Percentiles rank a stretch among this genome's conserved stretches.
Conservation (phyloP, 1,140 invertebrate species). For the Heliothis subflexa region DNA sequence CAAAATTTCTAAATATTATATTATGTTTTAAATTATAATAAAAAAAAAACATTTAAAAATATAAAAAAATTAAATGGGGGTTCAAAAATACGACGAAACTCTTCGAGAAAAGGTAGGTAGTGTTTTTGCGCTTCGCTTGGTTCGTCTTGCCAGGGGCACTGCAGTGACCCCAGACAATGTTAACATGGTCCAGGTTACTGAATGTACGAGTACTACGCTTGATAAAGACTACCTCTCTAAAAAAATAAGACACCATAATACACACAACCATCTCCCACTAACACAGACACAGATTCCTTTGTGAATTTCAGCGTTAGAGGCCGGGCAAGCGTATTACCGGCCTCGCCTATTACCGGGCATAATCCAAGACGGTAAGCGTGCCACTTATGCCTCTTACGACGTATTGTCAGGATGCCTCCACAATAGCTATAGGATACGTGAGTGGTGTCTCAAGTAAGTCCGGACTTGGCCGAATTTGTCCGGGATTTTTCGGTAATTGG, state of each 20-base stretch:
- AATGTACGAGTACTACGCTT: no score
- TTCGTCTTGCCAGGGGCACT: no score
- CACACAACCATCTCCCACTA: background rate
- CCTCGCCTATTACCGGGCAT: conserved; percentile 33
- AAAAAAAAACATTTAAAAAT: no score
- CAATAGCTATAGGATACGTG: conserved; percentile 39
- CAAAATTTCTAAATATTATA: no score
- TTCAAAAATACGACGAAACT: no score
- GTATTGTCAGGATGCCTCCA: conserved; percentile 44
- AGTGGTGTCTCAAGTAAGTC: conserved; percentile 32
- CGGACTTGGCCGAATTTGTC: conserved; percentile 33
- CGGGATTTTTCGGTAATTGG: background rate
- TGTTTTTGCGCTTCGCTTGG: no score
- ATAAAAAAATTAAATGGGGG: no score
- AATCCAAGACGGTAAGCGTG: conserved; percentile 57
- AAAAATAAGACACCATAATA: background rate
- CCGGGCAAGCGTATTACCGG: conserved; percentile 45
- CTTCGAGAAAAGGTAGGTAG: no score
- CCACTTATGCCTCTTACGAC: conserved; percentile 57
- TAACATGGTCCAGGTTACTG: no score
- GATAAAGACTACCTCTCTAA: no score
- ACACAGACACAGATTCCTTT: conserved; percentile 1
- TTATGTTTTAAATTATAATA: no score
- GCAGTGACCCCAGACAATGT: no score
- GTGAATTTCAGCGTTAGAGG: conserved; percentile 56